Percentiles rank a stretch among this genome's conserved stretches.
phyloP scores from a whole-genome alignment of 2,797 vertebrate genomes.

The Sylvilagus floridanus region DNA sequence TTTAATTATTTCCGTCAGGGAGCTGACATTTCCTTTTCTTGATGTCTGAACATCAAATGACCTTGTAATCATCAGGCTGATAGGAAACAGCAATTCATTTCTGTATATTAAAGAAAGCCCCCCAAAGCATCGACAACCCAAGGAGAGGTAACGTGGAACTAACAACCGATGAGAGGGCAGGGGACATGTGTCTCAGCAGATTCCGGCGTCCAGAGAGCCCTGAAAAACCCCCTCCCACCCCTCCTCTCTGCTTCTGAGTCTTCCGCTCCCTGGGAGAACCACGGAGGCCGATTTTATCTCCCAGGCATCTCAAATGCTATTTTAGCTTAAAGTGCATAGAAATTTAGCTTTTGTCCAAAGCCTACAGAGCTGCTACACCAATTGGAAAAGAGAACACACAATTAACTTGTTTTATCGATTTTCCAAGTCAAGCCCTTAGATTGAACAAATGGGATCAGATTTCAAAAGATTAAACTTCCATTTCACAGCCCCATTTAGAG shows the following conservation, averaged over 20 bases:
- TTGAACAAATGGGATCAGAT: constrained; percentile 76
- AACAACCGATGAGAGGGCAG: background rate
- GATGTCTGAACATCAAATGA: background rate
- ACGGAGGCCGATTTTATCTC: constrained; percentile 53
- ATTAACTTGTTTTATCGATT: constrained; percentile 77
- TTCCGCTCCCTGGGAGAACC: background rate
- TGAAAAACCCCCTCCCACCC: background rate
- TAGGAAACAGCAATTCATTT: background rate
- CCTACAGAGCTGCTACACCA: constrained; percentile 55
- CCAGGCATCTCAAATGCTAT: constrained; percentile 61
- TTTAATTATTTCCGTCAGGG: background rate
- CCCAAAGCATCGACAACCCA: background rate
- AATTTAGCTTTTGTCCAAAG: constrained; percentile 63
- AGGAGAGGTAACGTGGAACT: accelerated
- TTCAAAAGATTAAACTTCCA: constrained; percentile 76
- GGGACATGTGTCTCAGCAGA: background rate
- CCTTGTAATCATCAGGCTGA: background rate
- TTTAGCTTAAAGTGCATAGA: constrained; percentile 67
- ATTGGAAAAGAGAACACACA: constrained; percentile 34
- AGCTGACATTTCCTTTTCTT: background rate
- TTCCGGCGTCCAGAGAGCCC: background rate
- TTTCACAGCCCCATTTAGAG: constrained; percentile 67
- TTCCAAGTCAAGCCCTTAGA: constrained; percentile 66
- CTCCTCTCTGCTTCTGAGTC: background rate
- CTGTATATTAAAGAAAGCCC: background rate